Evolutionary conservation across 2,888 invertebrate species (phyloP).

Genomic region (Synanthedon andrenaeformis): DNA sequence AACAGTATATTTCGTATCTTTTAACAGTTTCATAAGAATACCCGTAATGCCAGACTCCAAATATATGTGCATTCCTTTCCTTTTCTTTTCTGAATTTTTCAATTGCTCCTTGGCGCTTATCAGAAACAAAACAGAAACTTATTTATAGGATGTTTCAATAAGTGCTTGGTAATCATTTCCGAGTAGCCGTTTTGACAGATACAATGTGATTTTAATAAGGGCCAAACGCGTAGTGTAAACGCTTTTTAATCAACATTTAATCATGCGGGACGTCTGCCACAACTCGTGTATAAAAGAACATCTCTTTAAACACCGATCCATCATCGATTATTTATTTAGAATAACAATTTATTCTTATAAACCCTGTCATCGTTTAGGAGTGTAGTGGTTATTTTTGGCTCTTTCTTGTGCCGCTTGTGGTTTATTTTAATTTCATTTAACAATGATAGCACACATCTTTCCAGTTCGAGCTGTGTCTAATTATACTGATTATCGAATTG

Average conservation of each 20-base stretch:
- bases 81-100: slow-evolving; percentile 36
- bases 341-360: slow-evolving; percentile 25
- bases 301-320: slow-evolving; percentile 15
- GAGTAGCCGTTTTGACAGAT: slow-evolving; percentile 27
- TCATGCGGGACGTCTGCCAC: slow-evolving; percentile 37
- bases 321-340: slow-evolving; percentile 30
- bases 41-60: slow-evolving; percentile 22
- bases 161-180: slow-evolving; percentile 29
- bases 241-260: slow-evolving; percentile 39
- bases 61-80: slow-evolving; percentile 33
- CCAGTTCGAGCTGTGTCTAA: slow-evolving; percentile 32
- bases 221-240: slow-evolving; percentile 18
- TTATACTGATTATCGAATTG: slow-evolving; percentile 32
- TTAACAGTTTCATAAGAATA: slow-evolving; percentile 2
- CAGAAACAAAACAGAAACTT: slow-evolving; percentile 36
- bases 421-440: slow-evolving; percentile 43
- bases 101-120: slow-evolving; percentile 32
- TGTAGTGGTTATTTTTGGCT: neutral
- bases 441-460: slow-evolving; percentile 25
- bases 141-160: slow-evolving; percentile 28
- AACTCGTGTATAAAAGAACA: slow-evolving; percentile 39
- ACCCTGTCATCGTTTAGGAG: slow-evolving; percentile 5
- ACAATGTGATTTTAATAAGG: slow-evolving; percentile 23
- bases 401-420: slow-evolving; percentile 1
- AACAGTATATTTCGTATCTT: neutral